Percentiles rank a stretch among this genome's conserved stretches.
Conservation (phyloP, 2,888 invertebrate species). For the Shargacucullia verbasci region DNA sequence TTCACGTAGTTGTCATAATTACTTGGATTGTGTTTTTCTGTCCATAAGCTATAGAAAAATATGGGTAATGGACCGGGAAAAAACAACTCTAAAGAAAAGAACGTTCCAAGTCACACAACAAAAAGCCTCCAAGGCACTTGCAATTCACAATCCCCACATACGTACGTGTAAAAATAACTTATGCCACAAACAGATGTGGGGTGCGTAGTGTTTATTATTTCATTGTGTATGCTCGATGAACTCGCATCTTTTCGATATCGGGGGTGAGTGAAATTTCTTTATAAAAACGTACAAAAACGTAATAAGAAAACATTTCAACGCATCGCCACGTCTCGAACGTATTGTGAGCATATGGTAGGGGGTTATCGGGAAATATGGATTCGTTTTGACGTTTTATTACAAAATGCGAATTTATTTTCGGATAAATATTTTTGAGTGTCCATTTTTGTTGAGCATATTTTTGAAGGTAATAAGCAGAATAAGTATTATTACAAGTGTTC, state of each 20-base stretch:
- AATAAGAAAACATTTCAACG: constrained; percentile 51
- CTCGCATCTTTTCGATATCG: constrained; percentile 54
- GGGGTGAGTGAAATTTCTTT: constrained; percentile 57
- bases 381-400: constrained; percentile 40
- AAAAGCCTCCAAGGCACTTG: constrained; percentile 38
- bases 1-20: too few relatives aligned
- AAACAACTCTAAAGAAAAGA: constrained; percentile 12
- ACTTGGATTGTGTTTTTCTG: too few relatives aligned
- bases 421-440: constrained; percentile 27
- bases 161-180: constrained; percentile 60
- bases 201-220: constrained; percentile 70
- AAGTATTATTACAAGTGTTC: neutral
- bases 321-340: constrained; percentile 44
- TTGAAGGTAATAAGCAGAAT: neutral
- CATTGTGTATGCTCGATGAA: constrained; percentile 66
- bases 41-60: too few relatives aligned
- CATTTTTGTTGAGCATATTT: constrained; percentile 18
- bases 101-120: constrained; percentile 24
- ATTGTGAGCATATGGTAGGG: constrained; percentile 44
- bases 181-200: constrained; percentile 57
- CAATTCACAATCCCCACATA: constrained; percentile 45
- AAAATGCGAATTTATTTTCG: constrained; percentile 39
- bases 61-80: constrained; percentile 2
- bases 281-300: constrained; percentile 51
- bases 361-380: constrained; percentile 42